phyloP scores from a whole-genome alignment of 2,888 invertebrate genomes.

The Ormyrus pomaceus region DNA sequence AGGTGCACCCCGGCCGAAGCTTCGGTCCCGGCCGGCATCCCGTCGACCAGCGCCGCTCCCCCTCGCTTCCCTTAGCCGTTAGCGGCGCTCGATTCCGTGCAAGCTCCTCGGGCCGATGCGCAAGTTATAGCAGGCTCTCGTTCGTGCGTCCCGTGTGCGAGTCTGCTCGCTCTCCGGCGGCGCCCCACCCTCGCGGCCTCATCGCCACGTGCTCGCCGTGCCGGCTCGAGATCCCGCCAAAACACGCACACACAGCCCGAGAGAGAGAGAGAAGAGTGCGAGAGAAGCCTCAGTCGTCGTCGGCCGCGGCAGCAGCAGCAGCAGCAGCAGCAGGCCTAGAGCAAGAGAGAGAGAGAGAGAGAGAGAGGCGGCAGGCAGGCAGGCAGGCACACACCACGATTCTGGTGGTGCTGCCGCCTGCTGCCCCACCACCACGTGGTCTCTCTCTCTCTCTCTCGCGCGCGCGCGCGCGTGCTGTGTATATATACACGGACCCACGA shows the following conservation, averaged over 20 bases:
- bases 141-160: not conserved
- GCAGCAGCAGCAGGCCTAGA: not conserved
- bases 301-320: not conserved
- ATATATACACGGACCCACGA: conserved; percentile 38
- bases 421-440: conserved; percentile 58
- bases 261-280: conserved; percentile 16
- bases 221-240: conserved; percentile 18
- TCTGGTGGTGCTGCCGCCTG: conserved; percentile 48
- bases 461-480: conserved; percentile 32
- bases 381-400: conserved; percentile 12
- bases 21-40: no score
- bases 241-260: conserved; percentile 1
- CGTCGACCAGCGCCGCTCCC: no score
- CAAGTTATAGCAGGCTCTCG: not conserved
- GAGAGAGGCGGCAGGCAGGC: conserved; percentile 23
- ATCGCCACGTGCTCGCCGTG: not conserved
- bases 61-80: no score
- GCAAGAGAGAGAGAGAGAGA: conserved; percentile 32
- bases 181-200: conserved; percentile 15
- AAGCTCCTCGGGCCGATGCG: no score
- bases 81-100: no score
- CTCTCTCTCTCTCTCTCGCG: conserved; percentile 8
- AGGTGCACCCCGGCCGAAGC: no score
- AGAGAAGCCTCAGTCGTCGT: not conserved
- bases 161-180: not conserved